Conservation (phyloP, 2,888 invertebrate species). For the Cabera pusaria region DNA sequence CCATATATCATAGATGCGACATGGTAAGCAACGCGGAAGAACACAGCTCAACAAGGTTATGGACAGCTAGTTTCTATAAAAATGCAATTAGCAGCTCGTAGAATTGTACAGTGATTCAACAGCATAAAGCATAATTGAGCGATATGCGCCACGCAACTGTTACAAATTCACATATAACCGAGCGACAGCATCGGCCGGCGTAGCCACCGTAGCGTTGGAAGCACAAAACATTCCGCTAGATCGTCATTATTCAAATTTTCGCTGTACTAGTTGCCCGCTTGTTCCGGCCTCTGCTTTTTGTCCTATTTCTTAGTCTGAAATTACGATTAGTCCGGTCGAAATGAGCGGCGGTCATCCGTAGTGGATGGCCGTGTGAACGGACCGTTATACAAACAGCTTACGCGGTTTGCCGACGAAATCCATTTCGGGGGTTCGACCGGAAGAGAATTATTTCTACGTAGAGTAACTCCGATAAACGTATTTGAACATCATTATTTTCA, state of each 20-base stretch:
- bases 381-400: slow-evolving; percentile 70
- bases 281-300: slow-evolving; percentile 79
- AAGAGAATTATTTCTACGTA: slow-evolving; percentile 31
- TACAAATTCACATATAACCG: slow-evolving; percentile 43
- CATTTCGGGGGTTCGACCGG: slow-evolving; percentile 32
- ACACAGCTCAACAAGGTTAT: slow-evolving; percentile 6
- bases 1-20: neutral
- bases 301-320: slow-evolving; percentile 78
- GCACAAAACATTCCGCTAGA: slow-evolving; percentile 76
- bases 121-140: slow-evolving; percentile 27
- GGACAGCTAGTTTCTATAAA: slow-evolving; percentile 14
- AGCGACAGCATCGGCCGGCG: slow-evolving; percentile 40
- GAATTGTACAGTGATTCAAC: slow-evolving; percentile 22
- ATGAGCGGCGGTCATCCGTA: slow-evolving; percentile 76
- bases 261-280: slow-evolving; percentile 79
- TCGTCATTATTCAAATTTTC: slow-evolving; percentile 82
- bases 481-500: slow-evolving; percentile 17
- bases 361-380: slow-evolving; percentile 77
- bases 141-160: slow-evolving; percentile 39
- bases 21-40: slow-evolving; percentile 8
- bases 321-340: slow-evolving; percentile 78
- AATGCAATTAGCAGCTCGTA: slow-evolving; percentile 28
- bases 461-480: slow-evolving; percentile 21
- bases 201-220: slow-evolving; percentile 68
- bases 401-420: slow-evolving; percentile 49